Conservation (phyloP, 2,888 invertebrate species). For the Ornithoptera priamus region DNA sequence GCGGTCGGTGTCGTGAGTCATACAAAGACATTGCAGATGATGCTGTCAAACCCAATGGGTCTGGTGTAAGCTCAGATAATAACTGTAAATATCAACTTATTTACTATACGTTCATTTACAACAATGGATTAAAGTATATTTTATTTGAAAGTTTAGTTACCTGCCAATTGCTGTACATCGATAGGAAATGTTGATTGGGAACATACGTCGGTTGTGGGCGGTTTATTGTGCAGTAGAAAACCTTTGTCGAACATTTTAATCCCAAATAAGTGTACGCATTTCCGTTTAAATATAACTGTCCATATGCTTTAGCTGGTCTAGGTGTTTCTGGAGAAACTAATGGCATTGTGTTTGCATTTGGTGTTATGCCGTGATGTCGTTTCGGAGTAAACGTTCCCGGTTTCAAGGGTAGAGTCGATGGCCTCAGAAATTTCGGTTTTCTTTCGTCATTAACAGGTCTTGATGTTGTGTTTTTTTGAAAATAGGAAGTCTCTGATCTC, state of each 20-base stretch:
- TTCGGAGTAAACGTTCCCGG: slow-evolving; percentile 91
- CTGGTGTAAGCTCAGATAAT: slow-evolving; percentile 84
- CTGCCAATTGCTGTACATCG: slow-evolving; percentile 99
- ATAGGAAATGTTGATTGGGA: slow-evolving; percentile 91
- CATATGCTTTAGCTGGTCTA: slow-evolving; percentile 92
- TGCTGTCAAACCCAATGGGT: slow-evolving; percentile 84
- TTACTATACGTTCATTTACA: slow-evolving; percentile 40
- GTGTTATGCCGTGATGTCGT: slow-evolving; percentile 89
- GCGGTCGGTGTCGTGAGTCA: slow-evolving; percentile 88
- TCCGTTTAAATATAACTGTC: slow-evolving; percentile 93
- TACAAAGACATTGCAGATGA: slow-evolving; percentile 85
- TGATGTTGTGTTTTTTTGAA: slow-evolving; percentile 63
- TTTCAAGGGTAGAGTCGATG: slow-evolving; percentile 90
- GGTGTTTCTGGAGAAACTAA: slow-evolving; percentile 95
- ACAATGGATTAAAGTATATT: slow-evolving; percentile 23
- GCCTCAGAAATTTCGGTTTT: slow-evolving; percentile 86
- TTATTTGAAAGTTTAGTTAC: slow-evolving; percentile 59
- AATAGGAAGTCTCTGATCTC: slow-evolving; percentile 74
- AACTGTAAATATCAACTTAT: slow-evolving; percentile 73
- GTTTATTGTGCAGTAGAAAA: slow-evolving; percentile 95
- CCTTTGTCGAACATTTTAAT: slow-evolving; percentile 92
- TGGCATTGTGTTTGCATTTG: slow-evolving; percentile 89
- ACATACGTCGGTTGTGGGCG: slow-evolving; percentile 97
- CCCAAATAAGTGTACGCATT: slow-evolving; percentile 95
- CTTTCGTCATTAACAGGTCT: slow-evolving; percentile 62